Base-by-base conservation (phyloP, 2,888 invertebrate species). In the Sphinx pinastri region DNA sequence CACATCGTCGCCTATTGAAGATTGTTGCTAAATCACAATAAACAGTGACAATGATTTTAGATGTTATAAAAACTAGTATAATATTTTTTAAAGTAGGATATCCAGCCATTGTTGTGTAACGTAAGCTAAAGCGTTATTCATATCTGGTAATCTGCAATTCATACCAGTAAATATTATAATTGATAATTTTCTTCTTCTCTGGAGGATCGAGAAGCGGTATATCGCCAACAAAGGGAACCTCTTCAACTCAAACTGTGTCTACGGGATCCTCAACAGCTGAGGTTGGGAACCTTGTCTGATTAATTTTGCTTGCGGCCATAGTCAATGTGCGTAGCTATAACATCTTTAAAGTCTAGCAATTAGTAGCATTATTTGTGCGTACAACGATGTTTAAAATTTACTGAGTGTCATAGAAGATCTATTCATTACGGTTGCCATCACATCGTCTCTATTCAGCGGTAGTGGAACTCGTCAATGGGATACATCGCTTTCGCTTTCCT, bases 1-100 rank as follows among this genome's bases (percentile, higher is more conserved):
- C 60, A 60, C 60, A 60, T 60, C 60, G 45, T 2, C 60, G 60
- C 60, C 60, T 60, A 16, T 60, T 47, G 11, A 47, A 60, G 45
- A 45, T 47, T 16, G 16, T 47, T 60, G 45, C 16, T 38, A 31
- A 51, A 19, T 57, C 13, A 57, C 57, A 31, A 13, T 25, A 25
- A 25, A 25, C 13, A 25, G 0, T 13, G 55, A 16, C 10, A 11
- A 13, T 5, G 12, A 57, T 57, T 19, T 13, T 13, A 25, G 25
- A 5, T 59, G 10, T 11, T 47, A 8, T 45, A 47, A 47, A 47
- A 60, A 60, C 11, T 14, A 47, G 45, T 47, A 12, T n/a, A 60
- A n/a, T 45, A 4, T 16, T 5, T 16, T 45, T 10, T 47, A 14
- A 13, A 19, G 12, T 25, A 13, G 13, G 3, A 3, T 25, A 1